Evolutionary conservation across 1,140 invertebrate species (phyloP).

Genomic region (Lasioglossum albipes): DNA sequence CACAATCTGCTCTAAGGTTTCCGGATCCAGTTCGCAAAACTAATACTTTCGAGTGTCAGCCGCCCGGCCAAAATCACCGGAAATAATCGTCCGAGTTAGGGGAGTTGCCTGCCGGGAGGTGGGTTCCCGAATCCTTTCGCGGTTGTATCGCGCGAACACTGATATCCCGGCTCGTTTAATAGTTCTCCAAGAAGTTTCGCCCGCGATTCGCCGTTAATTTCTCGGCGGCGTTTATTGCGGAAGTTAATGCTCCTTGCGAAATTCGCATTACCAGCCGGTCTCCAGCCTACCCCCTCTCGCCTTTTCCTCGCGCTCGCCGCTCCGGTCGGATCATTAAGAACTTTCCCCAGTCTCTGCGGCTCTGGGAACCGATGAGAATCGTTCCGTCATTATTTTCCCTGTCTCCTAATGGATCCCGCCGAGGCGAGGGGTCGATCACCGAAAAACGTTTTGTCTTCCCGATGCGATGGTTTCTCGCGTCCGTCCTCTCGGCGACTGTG

Average conservation of each 20-base stretch:
- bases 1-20: no score
- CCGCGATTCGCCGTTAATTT: constrained; percentile 50
- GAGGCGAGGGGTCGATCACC: constrained; percentile 2
- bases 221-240: constrained; percentile 51
- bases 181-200: constrained; percentile 42
- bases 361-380: constrained; percentile 37
- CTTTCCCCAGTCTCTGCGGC: constrained; percentile 28
- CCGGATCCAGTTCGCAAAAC: no score
- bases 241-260: constrained; percentile 53
- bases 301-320: neutral
- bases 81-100: constrained; percentile 4
- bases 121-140: no score
- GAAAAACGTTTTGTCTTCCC: constrained; percentile 34
- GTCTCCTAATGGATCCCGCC: constrained; percentile 34
- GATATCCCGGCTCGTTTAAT: constrained; percentile 45
- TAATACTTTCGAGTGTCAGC: no score
- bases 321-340: constrained; percentile 42
- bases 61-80: neutral
- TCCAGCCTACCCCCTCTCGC: neutral
- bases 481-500: neutral
- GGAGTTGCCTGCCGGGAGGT: no score
- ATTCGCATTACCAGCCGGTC: constrained; percentile 48
- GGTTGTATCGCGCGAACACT: constrained; percentile 6
- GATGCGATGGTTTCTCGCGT: neutral
- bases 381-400: constrained; percentile 50